Percentiles rank a stretch among this genome's conserved stretches.
Evolutionary conservation across 1,140 invertebrate genomes (phyloP).

Genomic region (Drosophila suzukii): DNA sequence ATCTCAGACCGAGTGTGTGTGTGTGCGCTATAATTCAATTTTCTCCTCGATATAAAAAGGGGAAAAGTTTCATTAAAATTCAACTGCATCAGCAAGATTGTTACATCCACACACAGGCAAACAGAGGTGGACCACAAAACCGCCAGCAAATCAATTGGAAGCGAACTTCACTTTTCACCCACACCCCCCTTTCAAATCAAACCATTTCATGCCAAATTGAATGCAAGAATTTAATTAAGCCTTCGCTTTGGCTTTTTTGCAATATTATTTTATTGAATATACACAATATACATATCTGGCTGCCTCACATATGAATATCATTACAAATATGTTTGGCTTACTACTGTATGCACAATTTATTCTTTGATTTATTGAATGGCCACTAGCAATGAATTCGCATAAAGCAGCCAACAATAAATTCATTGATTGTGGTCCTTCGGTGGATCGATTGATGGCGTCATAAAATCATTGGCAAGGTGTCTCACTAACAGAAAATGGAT

Average conservation of each 20-base stretch:
- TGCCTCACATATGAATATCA: slow-evolving; percentile 13
- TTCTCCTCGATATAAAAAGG: slow-evolving; percentile 45
- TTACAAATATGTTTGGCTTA: slow-evolving; percentile 42
- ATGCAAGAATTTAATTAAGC: slow-evolving; percentile 82
- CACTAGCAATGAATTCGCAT: slow-evolving; percentile 22
- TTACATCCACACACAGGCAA: slow-evolving; percentile 38
- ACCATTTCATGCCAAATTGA: slow-evolving; percentile 79
- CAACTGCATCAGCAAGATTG: slow-evolving; percentile 82
- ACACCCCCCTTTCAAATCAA: slow-evolving; percentile 12
- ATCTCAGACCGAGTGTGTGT: slow-evolving; percentile 35
- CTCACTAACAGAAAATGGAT: neutral
- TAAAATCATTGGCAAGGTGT: slow-evolving; percentile 13
- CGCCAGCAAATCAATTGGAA: slow-evolving; percentile 77
- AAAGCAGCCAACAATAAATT: slow-evolving; percentile 20
- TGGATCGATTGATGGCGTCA: slow-evolving; percentile 7
- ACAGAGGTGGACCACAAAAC: slow-evolving; percentile 69
- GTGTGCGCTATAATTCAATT: slow-evolving; percentile 74
- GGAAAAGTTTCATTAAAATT: slow-evolving; percentile 79
- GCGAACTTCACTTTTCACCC: slow-evolving; percentile 49
- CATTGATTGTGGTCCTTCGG: slow-evolving; percentile 6
- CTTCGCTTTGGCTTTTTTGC: slow-evolving; percentile 47
- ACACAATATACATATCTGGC: slow-evolving; percentile 18
- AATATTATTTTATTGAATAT: slow-evolving; percentile 64
- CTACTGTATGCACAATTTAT: slow-evolving; percentile 45
- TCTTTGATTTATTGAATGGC: slow-evolving; percentile 59